Conservation (phyloP, 1,140 invertebrate species). For the Camponotus floridanus region DNA sequence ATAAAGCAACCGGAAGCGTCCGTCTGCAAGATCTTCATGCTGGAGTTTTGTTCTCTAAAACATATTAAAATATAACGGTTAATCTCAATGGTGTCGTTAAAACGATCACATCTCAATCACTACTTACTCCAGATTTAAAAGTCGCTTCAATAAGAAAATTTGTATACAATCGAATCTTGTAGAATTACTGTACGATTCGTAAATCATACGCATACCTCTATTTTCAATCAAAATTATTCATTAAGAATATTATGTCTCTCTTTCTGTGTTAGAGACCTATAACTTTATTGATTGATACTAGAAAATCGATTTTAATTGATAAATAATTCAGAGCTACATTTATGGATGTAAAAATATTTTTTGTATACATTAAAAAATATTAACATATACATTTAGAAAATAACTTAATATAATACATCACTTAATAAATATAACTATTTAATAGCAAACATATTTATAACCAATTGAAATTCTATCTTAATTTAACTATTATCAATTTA, state of each 20-base stretch:
- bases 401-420: neutral
- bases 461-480: neutral
- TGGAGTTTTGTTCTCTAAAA: slow-evolving; percentile 65
- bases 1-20: slow-evolving; percentile 66
- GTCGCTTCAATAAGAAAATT: slow-evolving; percentile 63
- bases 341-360: neutral
- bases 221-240: neutral
- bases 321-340: neutral
- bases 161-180: slow-evolving; percentile 10
- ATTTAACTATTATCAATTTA: neutral
- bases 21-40: slow-evolving; percentile 45
- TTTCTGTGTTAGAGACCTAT: neutral
- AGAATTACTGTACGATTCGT: neutral
- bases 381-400: neutral
- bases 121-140: slow-evolving; percentile 78
- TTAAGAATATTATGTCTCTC: neutral
- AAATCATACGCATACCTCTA: neutral
- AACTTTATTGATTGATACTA: slow-evolving; percentile 28
- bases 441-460: neutral
- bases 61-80: slow-evolving; percentile 64
- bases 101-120: slow-evolving; percentile 49
- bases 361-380: neutral
- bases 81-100: slow-evolving; percentile 32
- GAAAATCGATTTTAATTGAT: neutral
- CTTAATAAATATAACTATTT: slow-evolving; percentile 25